phyloP scores from a whole-genome alignment of 2,888 invertebrate genomes.

The Yponomeuta plumbellus region DNA sequence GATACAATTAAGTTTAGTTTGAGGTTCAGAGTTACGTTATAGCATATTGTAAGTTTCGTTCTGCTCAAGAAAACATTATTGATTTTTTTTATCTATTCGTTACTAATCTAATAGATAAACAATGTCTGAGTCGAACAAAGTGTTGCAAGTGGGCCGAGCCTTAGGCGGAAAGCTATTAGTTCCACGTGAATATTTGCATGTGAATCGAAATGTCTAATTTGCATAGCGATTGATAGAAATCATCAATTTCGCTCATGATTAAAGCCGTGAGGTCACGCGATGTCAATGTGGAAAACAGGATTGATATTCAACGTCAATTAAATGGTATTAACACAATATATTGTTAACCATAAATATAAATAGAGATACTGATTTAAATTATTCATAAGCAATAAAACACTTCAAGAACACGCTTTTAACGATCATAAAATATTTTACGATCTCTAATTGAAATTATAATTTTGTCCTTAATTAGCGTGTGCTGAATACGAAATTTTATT shows the following conservation, averaged over 20 bases:
- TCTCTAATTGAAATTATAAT: slow-evolving; percentile 15
- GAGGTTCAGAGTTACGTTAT: no score
- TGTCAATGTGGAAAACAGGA: neutral
- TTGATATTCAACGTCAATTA: neutral
- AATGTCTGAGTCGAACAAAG: neutral
- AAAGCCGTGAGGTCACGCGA: neutral
- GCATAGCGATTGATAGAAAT: slow-evolving; percentile 3
- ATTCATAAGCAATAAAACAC: slow-evolving; percentile 17
- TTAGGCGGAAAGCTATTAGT: neutral
- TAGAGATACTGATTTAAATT: slow-evolving; percentile 11
- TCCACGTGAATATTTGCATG: neutral
- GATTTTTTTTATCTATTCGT: no score
- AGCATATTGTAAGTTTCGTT: no score
- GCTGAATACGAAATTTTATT: slow-evolving; percentile 3
- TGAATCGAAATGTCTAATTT: neutral
- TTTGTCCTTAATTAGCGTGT: slow-evolving; percentile 14
- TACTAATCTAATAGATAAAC: no score
- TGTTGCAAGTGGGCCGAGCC: neutral
- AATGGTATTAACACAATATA: slow-evolving; percentile 3
- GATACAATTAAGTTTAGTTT: no score
- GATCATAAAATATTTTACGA: slow-evolving; percentile 17
- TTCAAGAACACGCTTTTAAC: slow-evolving; percentile 17
- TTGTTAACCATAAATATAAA: slow-evolving; percentile 4
- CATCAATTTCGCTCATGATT: slow-evolving; percentile 1
- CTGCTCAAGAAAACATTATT: no score